These are phyloP conservation scores for Kryphioiulus occultus DNA, from an alignment of 2,888 invertebrate genomes.

Conservation along the genomic window DNA sequence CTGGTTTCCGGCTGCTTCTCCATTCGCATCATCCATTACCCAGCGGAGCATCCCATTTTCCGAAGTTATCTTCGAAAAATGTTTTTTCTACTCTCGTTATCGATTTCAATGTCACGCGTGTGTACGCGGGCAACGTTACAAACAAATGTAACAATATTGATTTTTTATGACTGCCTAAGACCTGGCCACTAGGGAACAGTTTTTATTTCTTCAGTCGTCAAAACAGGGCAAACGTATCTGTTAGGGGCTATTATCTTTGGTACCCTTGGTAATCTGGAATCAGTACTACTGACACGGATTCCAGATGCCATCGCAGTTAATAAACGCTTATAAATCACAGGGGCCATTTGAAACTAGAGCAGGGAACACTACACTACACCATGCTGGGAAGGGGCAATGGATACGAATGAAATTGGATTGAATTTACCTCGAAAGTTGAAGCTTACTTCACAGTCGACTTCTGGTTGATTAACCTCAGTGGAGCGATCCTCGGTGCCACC, in stretches of 20 bases:
- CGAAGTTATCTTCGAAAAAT: neutral
- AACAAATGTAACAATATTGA: slow-evolving; percentile 11
- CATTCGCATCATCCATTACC: neutral
- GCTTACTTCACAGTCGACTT: neutral
- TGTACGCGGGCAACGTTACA: slow-evolving; percentile 6
- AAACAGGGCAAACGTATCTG: neutral
- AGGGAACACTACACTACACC: too few relatives aligned
- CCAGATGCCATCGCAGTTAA: neutral
- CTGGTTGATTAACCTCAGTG: neutral
- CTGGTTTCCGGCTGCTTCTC: neutral
- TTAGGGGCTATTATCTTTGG: neutral
- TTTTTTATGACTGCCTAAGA: slow-evolving; percentile 9
- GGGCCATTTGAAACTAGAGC: neutral
- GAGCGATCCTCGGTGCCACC: neutral
- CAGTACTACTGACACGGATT: slow-evolving; percentile 24
- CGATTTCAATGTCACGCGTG: slow-evolving; percentile 24
- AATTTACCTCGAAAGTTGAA: neutral
- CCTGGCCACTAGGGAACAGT: neutral
- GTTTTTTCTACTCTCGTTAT: neutral
- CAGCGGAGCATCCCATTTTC: neutral
- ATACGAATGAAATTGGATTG: neutral
- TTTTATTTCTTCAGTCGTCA: neutral
- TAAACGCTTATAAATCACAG: neutral
- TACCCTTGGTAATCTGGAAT: neutral
- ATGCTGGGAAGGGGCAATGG: neutral